These are phyloP conservation scores for Palloptera scutellata DNA, from an alignment of 2,888 invertebrate genomes.

Conservation along the genomic window DNA sequence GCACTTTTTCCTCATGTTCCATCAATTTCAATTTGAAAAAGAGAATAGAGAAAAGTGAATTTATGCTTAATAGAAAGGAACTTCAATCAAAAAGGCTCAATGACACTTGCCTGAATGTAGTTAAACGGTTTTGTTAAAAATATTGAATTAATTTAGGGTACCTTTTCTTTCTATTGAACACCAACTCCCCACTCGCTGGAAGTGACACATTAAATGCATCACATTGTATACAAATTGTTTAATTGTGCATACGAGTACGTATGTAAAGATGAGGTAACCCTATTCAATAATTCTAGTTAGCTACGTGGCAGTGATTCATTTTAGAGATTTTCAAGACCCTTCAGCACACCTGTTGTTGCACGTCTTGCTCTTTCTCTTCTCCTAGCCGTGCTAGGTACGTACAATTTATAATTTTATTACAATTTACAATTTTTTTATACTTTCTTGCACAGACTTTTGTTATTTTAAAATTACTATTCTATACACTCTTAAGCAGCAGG, in stretches of 20 bases:
- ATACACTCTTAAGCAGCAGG: background rate
- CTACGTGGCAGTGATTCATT: background rate
- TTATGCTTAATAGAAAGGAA: no score
- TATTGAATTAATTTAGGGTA: background rate
- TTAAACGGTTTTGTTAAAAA: background rate
- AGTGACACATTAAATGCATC: conserved; percentile 2
- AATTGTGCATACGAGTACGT: background rate
- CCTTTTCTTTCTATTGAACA: no score
- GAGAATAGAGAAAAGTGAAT: no score
- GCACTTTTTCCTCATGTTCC: background rate
- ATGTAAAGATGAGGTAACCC: background rate
- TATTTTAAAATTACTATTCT: no score
- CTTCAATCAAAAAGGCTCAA: background rate
- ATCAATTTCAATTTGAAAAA: conserved; percentile 4
- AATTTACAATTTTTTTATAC: no score
- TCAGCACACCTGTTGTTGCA: background rate
- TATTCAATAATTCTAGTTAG: background rate
- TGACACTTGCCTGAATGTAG: background rate
- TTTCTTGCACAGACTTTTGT: no score
- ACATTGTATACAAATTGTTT: conserved; percentile 12
- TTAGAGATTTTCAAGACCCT: background rate
- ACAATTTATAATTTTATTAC: no score
- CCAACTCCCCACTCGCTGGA: background rate
- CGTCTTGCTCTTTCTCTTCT: background rate
- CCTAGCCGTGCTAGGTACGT: no score